Base-by-base conservation (phyloP, 2,888 invertebrate species). In the Nymphalis urticae region DNA sequence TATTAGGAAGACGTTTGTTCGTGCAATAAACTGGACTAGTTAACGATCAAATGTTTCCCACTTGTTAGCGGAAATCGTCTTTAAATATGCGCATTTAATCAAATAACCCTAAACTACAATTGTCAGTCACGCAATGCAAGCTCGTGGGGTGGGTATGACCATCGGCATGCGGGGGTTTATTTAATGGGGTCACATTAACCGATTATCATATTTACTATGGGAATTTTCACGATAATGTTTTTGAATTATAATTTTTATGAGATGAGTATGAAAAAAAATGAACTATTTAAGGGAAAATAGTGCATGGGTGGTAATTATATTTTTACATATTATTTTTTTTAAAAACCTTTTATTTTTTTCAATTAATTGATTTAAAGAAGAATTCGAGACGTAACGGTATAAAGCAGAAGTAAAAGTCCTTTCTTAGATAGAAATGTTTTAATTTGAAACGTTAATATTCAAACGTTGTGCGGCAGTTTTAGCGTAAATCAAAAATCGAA, bases 91-190 rank as follows among this genome's bases (percentile, higher is more conserved):
- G 73, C 75, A 73, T 74, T 75, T 66, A 66, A 70, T 70, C 71
- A 73, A 75, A 72, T 66, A 71, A 72, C 73, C 75, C 73, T 70
- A 69, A 64, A 64, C 63, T 60, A 54, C 70, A 70, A 72, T 69
- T 66, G 69, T 66, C 66, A 48, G 79, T 81, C 84, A 85, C 85
- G 85, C 84, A 68, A 81, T 75, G 66, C 42, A 42, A 42, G 42
- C 72, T 77, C 70, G 71, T 72, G 72, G 72, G 76, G 76, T 75
- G 71, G 59, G 71, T 71, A 69, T 77, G 78, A 78, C 80, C 77
- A 82, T 81, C 71, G 86, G 86, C 75, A 87, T 86, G 76, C 72
- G 72, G 76, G 80, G 81, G 77, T 76, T 75, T 72, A 73, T 74
- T 56, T 70, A 75, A 73, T 73, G 72, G 77, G 79, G 76, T 75